Base-by-base conservation (phyloP, 2,113 vertebrate species). In the Actenoides hombroni region DNA sequence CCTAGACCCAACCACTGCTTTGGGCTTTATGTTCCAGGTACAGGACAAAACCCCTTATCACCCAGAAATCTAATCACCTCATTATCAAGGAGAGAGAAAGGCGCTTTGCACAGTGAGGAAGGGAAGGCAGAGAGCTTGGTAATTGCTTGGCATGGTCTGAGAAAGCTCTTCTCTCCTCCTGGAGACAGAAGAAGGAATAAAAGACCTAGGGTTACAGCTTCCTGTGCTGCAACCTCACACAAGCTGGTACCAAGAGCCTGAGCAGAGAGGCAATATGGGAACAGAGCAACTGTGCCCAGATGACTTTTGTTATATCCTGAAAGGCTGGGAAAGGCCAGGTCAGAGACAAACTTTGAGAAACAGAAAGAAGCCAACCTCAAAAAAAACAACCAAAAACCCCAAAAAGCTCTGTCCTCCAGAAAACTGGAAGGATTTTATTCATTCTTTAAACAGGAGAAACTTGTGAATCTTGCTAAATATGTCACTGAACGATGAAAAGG, bases 1-100 rank as follows among this genome's bases (percentile, higher is more conserved):
- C 35, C 48, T 16, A 63, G 54, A 57, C 16, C 20, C 9, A 53
- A 16, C 31, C n/a, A 33, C 29, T 10, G 46, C 60, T 51, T 44
- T 35, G 65, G 54, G 54, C n/a, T 16, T 63, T 13, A 16, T 23
- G 44, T 92, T 93, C 39, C 86, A 86, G 57, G 94, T 81, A 88
- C 25, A 91, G 64, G 64, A 65, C 54, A 78, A 80, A 95, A 37
- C 1, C 33, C 33, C 9, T 10, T 74, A 94, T 79, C 94, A 63
- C 64, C 3, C 37, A 18, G 82, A 85, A 84, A 67, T 40, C 70
- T 90, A 80, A 97, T 83, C 60, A 19, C 95, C 95, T 97, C 88
- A 46, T 97, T 92, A 92, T 60, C 85, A 6, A 11, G 61, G 73
- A 54, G 51, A 46, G 73, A 75, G 3, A 59, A 83, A 78, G 73